Evolutionary conservation across 2,113 vertebrate genomes (phyloP).

Genomic region (Numenius arquata): DNA sequence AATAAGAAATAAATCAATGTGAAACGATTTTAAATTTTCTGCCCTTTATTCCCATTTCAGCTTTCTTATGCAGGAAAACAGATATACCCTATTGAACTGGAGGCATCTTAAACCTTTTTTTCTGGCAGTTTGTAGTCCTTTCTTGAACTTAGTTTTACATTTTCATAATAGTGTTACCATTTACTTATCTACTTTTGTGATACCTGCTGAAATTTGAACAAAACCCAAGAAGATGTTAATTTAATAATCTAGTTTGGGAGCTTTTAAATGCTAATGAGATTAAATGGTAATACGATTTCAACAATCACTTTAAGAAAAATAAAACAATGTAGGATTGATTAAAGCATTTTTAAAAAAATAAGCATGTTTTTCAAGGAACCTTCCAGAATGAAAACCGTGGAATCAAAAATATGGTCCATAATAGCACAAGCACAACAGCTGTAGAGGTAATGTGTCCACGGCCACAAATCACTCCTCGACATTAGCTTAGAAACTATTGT

Average conservation of each 20-base stretch:
- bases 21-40: background rate
- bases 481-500: background rate
- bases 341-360: background rate
- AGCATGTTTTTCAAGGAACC: background rate
- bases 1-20: background rate
- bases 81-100: background rate
- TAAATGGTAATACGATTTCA: background rate
- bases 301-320: background rate
- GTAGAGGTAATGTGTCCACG: background rate
- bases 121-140: background rate
- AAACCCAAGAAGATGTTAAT: background rate
- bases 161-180: background rate
- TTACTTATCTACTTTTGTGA: background rate
- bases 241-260: background rate
- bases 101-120: background rate
- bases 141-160: background rate
- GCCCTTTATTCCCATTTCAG: background rate
- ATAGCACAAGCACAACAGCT: background rate
- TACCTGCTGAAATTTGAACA: background rate
- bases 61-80: background rate
- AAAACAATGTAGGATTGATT: background rate
- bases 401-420: background rate
- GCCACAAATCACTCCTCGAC: background rate
- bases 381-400: background rate
- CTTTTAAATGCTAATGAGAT: conserved; percentile 12